Evolutionary conservation across 2,113 vertebrate species (phyloP), one percentile per base, ranked within the genome.

Genomic region (Cromileptes altivelis): DNA sequence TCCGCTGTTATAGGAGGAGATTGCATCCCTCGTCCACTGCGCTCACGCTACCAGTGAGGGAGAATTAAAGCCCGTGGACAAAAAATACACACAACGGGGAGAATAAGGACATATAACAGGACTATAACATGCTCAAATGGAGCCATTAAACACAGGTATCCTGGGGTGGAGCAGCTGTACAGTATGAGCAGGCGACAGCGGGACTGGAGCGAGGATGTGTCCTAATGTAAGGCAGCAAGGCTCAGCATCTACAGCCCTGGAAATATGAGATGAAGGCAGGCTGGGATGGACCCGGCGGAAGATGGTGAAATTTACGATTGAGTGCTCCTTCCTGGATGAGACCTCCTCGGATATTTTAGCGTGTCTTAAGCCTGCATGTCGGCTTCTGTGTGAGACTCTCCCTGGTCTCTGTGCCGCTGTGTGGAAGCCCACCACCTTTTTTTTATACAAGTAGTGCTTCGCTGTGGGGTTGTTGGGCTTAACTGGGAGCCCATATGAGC

Each of bases 1-100:
- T 95, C 94, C 93, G 83, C 92, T 88, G 88, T 82, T 75, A 49
- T 3, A 75, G 89, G 90, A 84, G 89, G 91, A 88, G 89, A 90
- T 90, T 70, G 87, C 94, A 92, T 92, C 92, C 90, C 11, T 76
- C 80, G 83, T 85, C 70, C 88, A 65, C 93, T 89, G 91, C 86
- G 84, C 91, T 86, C 92, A 65, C 67, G 71, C 74, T 72, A 58
- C 56, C 88, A 73, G 87, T 50, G 88, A 84, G 87, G 85, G 74
- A 69, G 81, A 84, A 79, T 78, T 62, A 76, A 89, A 82, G 49
- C 73, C 86, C 61, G n/a, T 65, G 55, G 58, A 70, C 30, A 30
- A 64, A 61, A 69, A 30, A 50, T 50, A 61, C 21, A 42, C 23
- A 17, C 2, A 49, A 63, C 33, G 1, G 19, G 4, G 65, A 50